Conservation (phyloP, 1,140 invertebrate species). For the Pseudomyrmex dendroicus region DNA sequence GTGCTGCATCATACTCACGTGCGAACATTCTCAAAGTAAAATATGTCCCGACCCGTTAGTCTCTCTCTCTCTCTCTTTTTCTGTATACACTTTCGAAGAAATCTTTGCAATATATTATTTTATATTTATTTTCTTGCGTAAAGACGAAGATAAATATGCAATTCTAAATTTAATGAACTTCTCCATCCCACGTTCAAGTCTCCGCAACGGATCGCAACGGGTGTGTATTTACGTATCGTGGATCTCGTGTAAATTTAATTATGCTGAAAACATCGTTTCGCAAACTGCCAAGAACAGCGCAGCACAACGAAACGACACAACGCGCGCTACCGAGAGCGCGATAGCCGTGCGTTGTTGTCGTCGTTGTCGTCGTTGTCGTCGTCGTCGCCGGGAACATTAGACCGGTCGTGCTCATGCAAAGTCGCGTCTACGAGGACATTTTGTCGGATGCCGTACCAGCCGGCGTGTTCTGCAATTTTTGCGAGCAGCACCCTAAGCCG, state of each 20-base stretch:
- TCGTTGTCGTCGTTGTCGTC: neutral
- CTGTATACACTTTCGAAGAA: no score
- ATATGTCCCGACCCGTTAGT: no score
- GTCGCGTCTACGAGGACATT: slow-evolving; percentile 24
- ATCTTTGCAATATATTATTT: neutral
- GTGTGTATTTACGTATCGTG: neutral
- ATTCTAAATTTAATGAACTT: slow-evolving; percentile 14
- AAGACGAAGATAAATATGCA: neutral
- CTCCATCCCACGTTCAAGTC: neutral
- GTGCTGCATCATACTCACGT: neutral
- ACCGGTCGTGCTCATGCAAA: slow-evolving; percentile 42
- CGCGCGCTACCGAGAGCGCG: slow-evolving; percentile 12
- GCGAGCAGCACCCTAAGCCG: slow-evolving; percentile 19
- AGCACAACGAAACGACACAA: neutral
- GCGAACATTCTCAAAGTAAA: neutral
- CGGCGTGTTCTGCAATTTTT: slow-evolving; percentile 54
- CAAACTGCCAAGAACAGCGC: slow-evolving; percentile 17
- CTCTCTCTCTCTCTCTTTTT: no score
- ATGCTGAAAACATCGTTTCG: slow-evolving; percentile 31
- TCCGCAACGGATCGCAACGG: neutral
- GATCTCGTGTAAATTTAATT: slow-evolving; percentile 43
- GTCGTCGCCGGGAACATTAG: slow-evolving; percentile 20
- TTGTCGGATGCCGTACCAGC: slow-evolving; percentile 10
- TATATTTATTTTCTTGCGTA: neutral
- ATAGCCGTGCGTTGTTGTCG: slow-evolving; percentile 2